Evolutionary conservation across 2,888 invertebrate genomes (phyloP).

Genomic region (Cantharis nigra): DNA sequence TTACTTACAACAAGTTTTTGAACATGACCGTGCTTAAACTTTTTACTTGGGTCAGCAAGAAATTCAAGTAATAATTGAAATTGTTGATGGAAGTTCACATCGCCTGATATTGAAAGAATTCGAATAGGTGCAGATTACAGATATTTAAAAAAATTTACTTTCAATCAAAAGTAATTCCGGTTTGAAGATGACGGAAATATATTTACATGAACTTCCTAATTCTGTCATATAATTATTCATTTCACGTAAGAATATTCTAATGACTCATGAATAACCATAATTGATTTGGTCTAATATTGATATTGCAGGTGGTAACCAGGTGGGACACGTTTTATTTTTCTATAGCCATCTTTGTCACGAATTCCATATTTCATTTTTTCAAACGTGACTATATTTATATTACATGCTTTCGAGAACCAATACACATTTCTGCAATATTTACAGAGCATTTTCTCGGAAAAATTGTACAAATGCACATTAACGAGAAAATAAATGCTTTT

Average conservation of each 20-base stretch:
- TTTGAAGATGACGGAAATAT: not conserved
- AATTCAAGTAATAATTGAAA: not conserved
- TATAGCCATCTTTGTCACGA: constrained; percentile 10
- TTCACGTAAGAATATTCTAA: not conserved
- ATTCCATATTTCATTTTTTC: constrained; percentile 3
- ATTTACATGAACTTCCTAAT: not conserved
- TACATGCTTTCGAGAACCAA: not conserved
- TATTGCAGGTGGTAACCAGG: constrained; percentile 10
- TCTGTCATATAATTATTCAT: not conserved
- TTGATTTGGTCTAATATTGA: not conserved
- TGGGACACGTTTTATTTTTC: constrained; percentile 9
- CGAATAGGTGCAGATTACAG: no score
- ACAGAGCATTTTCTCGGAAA: not conserved
- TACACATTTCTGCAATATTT: not conserved
- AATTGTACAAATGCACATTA: not conserved
- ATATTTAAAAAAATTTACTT: no score
- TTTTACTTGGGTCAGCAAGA: not conserved
- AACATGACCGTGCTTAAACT: not conserved
- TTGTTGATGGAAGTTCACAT: not conserved
- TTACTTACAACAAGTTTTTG: not conserved
- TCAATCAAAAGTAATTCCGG: not conserved
- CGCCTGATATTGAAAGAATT: not conserved
- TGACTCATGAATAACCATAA: not conserved
- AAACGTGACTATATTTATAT: constrained; percentile 1
- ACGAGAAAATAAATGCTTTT: not conserved